A percentile compares a stretch with the other conserved stretches of the same genome.
phyloP scores from a whole-genome alignment of 2,888 invertebrate species.

The Lamellibrachia columna region DNA sequence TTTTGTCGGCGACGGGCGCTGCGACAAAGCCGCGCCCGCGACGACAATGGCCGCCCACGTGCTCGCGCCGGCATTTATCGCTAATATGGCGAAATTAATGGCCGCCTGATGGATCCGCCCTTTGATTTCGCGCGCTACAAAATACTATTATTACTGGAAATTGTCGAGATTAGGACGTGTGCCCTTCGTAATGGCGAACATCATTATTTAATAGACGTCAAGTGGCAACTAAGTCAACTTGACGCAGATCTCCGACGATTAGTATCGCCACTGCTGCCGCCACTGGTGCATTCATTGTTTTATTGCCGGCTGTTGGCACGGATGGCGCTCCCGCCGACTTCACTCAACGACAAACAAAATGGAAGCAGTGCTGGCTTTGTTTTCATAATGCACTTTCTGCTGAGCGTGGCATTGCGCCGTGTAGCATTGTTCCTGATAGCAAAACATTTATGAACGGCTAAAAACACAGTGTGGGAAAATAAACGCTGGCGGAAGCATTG shows the following conservation, averaged over 20 bases:
- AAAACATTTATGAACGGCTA: no score
- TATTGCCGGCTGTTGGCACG: background rate
- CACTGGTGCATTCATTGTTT: background rate
- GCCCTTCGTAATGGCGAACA: background rate
- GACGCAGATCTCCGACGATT: background rate
- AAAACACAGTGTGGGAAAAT: no score
- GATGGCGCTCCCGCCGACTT: background rate
- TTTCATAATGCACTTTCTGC: background rate
- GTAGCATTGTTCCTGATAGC: background rate
- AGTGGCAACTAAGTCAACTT: constrained; percentile 16
- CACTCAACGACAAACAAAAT: background rate
- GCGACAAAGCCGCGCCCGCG: background rate
- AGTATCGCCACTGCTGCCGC: background rate
- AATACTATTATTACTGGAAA: constrained; percentile 16
- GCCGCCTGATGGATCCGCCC: background rate
- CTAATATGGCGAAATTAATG: constrained; percentile 16
- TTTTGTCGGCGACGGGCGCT: background rate
- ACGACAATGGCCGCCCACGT: background rate
- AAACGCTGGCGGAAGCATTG: no score
- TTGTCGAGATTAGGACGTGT: constrained; percentile 10
- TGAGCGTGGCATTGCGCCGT: background rate
- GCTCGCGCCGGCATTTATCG: background rate
- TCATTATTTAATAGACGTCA: constrained; percentile 16
- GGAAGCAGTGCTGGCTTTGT: background rate
- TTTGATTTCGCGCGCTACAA: background rate